phyloP scores from a whole-genome alignment of 2,113 vertebrate genomes.

The Carassius gibelio region DNA sequence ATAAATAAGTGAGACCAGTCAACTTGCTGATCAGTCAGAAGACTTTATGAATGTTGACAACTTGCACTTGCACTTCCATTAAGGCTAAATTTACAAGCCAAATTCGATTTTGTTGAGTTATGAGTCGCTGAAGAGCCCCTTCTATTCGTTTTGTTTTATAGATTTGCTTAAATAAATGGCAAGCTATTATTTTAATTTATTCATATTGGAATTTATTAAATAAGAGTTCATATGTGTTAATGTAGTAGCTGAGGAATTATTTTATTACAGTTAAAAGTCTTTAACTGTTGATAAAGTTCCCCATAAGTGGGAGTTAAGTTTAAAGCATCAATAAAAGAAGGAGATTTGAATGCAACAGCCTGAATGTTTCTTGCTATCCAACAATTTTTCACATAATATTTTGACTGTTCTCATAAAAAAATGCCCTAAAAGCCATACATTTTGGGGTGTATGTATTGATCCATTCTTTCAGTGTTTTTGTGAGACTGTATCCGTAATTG shows the following conservation, averaged over 20 bases:
- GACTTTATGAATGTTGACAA: neutral
- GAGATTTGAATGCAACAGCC: neutral
- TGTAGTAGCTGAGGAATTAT: neutral
- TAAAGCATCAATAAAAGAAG: neutral
- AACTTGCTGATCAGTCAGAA: neutral
- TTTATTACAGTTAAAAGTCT: neutral
- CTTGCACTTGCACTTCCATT: neutral
- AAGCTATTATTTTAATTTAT: neutral
- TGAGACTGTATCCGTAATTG: neutral
- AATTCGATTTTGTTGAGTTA: neutral
- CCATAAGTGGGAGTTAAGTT: neutral
- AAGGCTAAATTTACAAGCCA: neutral
- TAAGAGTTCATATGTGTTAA: neutral
- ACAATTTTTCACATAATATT: neutral
- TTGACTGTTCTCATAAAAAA: neutral
- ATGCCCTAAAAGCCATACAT: neutral
- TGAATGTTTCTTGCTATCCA: neutral
- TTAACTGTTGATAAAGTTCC: neutral
- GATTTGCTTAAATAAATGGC: neutral
- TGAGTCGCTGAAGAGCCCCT: neutral
- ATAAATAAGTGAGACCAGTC: neutral
- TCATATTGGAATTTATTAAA: neutral
- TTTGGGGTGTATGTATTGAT: neutral
- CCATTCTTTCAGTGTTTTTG: conserved; percentile 1
- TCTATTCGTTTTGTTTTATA: neutral